Base-by-base conservation (phyloP, 2,888 invertebrate species). In the Bhutanitis thaidina region DNA sequence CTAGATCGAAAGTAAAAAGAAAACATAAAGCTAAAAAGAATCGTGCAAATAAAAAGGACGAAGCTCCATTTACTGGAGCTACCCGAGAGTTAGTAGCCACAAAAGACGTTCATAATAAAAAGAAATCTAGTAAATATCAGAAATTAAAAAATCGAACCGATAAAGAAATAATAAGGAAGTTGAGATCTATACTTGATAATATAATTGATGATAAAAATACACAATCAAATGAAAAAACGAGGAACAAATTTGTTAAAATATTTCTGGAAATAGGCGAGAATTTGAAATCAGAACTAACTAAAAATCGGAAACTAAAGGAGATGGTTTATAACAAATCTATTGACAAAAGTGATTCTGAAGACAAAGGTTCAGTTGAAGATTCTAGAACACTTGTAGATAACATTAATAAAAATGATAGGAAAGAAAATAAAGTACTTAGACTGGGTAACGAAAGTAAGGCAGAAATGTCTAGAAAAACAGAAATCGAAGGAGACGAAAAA, bases 191-290 rank as follows among this genome's bases (percentile, higher is more conserved):
- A n/a, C 10, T 47, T 4, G 27, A 40, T 1, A n/a, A 32, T 1
- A n/a, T 47, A 3, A 46, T 38, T 7, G 39, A 45, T 7, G 45
- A 27, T 7, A 37, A 37, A n/a, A 27, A 40, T 14, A 15, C 0
- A 3, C 20, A 39, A 10, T 20, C 25, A 0, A 15, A 25, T 9
- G 27, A 40, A 7, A 35, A 39, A 10, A 5, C 1, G 3, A 13
- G 32, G 3, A 13, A 40, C 10, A 47, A 20, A 13, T 34, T 34
- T 25, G 40, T 47, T 25, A 47, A 47, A 40, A 14, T 47, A 3
- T 27, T 47, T 7, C 15, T 47, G 3, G 47, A 47, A 27, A 47
- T 47, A 8, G 47, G 47, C 40, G 47, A 47, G 8, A 47, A 40
- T 47, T 40, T 47, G 5, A 47, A 47, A 20, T 34, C 25, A 0